Evolutionary conservation across 2,888 invertebrate genomes (phyloP), one percentile per base, ranked within the genome.

Genomic region (Lacanobia oleracea): DNA sequence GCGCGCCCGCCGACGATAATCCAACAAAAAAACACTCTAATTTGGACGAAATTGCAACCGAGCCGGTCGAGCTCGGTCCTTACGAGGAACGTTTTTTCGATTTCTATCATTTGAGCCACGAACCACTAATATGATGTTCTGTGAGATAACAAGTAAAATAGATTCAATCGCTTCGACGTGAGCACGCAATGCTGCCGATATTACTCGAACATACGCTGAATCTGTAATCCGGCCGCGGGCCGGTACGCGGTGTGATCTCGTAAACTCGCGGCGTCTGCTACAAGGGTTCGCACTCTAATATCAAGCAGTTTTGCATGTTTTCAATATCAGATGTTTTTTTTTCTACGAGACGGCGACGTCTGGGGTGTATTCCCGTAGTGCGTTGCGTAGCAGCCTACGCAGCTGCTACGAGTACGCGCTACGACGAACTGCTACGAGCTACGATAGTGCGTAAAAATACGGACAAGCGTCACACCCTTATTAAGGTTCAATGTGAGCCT

Each of bases 11-110:
- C 68, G 64, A 54, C 53, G 69, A 69, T 77, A 70, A 80, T 75
- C 77, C 71, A 63, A 73, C 79, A 75, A 75, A 81, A n/a, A 75
- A 75, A 60, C 67, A 66, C 67, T 77, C 57, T 62, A 73, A 77
- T 82, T 82, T 79, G 14, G 33, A 37, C 18, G 51, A 66, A 61
- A 74, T 79, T 63, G 66, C 70, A 61, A n/a, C 53, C 54, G 56
- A 57, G 37, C 57, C 27, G 10, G n/a, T 50, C 40, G 56, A 51
- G 37, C 60, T 10, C 40, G n/a, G n/a, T 18, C 45, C 54, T 60
- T 53, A 45, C 23, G 33, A 27, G 21, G 33, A 43, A 23, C 40
- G 18, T 53, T 67, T 74, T 77, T 61, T 51, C 54, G n/a, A 71
- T 79, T 71, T 50, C 67, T 72, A 70, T 45, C 66, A 67, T 48